Evolutionary conservation across 2,113 vertebrate species (phyloP), one percentile per base, ranked within the genome.

Genomic region (Boleophthalmus pectinirostris): DNA sequence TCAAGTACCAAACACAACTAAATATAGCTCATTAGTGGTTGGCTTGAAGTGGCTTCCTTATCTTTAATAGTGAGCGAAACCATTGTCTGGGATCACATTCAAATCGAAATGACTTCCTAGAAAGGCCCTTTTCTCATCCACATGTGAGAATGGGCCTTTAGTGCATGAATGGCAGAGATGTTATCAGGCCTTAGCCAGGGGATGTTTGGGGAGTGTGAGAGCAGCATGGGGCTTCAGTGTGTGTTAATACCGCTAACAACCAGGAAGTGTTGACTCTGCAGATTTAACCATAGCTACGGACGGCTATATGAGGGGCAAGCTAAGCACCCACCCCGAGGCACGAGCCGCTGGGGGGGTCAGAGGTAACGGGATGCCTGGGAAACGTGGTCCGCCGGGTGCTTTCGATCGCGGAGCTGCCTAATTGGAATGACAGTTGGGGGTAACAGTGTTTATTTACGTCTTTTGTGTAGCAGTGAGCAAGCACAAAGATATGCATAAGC

Each of bases 241-340:
- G 88, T 88, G 92, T 93, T 93, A 92, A 23, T 93, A 91, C 93
- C 92, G 94, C 95, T 94, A 95, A 92, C 85, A 84, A 92, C 88
- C 93, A 95, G 96, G 95, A 97, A 95, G 88, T 93, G 93, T 94
- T 93, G 91, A 95, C 92, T 94, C 89, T 92, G 93, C 84, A 89
- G 93, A 90, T 83, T 86, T 88, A 87, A 92, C 88, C 93, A 90
- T 25, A 79, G 82, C 90, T 90, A 91, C 85, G 85, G 87, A 86
- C 69, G 18, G 79, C 89, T 74, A 86, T 15, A 69, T 81, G 86
- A 82, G 11, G 0, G 68, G 88, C 88, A 82, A 87, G 91, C 90
- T 91, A 83, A 90, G 85, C 84, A 92, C 92, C 93, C 89, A 92
- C 91, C 91, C 82, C 73, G 66, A 58, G 93, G 88, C 88, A 77